phyloP scores from a whole-genome alignment of 2,113 vertebrate genomes.

The Esox niger region DNA sequence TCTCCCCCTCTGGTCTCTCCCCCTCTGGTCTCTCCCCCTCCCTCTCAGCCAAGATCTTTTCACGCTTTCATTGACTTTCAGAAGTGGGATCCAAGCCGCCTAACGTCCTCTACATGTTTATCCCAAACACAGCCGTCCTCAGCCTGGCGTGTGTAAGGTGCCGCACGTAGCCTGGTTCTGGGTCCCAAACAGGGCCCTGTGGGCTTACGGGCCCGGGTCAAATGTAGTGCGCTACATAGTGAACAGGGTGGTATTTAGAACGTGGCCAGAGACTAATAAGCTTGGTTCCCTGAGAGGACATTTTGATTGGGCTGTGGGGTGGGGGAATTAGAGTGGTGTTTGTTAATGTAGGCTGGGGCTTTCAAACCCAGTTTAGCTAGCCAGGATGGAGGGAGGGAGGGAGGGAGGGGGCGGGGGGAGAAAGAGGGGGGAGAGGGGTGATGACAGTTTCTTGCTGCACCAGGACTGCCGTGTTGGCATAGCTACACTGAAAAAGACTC shows the following conservation, averaged over 20 bases:
- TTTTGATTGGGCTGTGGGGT: slow-evolving; percentile 29
- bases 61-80: slow-evolving; percentile 65
- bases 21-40: not conserved
- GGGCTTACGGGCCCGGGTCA: too few relatives aligned
- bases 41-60: slow-evolving; percentile 41
- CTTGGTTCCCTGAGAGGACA: slow-evolving; percentile 21
- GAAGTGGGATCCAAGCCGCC: slow-evolving; percentile 62
- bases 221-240: too few relatives aligned
- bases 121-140: slow-evolving; percentile 60
- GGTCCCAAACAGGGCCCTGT: too few relatives aligned
- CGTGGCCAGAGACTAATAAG: slow-evolving; percentile 30
- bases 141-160: slow-evolving; percentile 50
- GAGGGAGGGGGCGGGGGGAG: not conserved
- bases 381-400: slow-evolving; percentile 8
- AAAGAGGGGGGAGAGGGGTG: not conserved
- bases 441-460: slow-evolving; percentile 18
- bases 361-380: slow-evolving; percentile 20
- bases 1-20: too few relatives aligned
- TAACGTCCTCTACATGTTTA: slow-evolving; percentile 72
- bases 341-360: slow-evolving; percentile 23
- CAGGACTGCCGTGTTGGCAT: slow-evolving; percentile 5
- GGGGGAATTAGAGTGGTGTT: slow-evolving; percentile 12
- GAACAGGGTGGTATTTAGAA: too few relatives aligned
- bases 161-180: slow-evolving; percentile 14
- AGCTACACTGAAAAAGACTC: not conserved